Evolutionary conservation across 2,888 invertebrate species (phyloP), one percentile per base, ranked within the genome.

Genomic region (Argyresthia goedartella): DNA sequence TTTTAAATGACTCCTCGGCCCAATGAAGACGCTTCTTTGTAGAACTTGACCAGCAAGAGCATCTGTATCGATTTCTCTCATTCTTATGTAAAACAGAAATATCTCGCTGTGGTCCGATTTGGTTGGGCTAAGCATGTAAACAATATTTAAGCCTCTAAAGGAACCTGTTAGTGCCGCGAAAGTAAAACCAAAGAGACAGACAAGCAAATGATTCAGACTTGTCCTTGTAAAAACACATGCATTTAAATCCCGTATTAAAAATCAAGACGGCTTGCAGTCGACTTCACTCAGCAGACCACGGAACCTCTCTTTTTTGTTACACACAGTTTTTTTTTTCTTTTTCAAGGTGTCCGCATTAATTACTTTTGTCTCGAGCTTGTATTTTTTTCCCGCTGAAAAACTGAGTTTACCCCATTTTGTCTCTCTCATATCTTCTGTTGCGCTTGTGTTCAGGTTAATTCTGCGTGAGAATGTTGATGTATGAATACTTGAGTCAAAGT

Each of bases 301-400:
- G 11, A 34, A 14, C 54, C 25, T 4, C 25, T 25, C 3, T 25
- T 6, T 6, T 25, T 25, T 25, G 2, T 25, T 2, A 4, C 6
- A 25, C 25, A 25, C 6, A 4, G 25, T 25, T 25, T 25, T 25
- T 25, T 58, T 60, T 56, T 57, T 55, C 55, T 57, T 58, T 13
- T 33, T 34, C n/a, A 47, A 47, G 47, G 47, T 58, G 57, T 53
- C 56, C 57, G 59, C 65, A 65, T 66, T 70, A 66, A 65, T 67
- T 67, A 61, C 62, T 69, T 67, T 71, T 67, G 69, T 68, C 63
- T 25, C 25, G 62, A 43, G 41, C 43, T 7, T 50, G 54, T 54
- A 52, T 55, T 63, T 59, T 63, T 62, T 53, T 56, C 52, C 56
- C 57, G 53, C 51, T 59, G 56, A 59, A 59, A 62, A 65, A 63